phyloP scores from a whole-genome alignment of 2,888 invertebrate species.

The Anthrax anthrax region DNA sequence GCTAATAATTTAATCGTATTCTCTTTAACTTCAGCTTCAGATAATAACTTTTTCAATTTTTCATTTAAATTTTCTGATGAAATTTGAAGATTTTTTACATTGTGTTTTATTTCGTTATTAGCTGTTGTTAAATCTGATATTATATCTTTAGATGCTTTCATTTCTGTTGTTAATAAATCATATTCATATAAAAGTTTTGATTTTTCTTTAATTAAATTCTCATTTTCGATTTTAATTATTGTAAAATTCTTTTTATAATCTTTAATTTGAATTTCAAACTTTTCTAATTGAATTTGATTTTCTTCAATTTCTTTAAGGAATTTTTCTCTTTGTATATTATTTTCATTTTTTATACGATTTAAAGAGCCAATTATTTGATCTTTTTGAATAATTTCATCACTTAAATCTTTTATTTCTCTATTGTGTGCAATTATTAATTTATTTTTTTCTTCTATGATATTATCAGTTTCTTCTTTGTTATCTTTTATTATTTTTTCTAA shows the following conservation, averaged over 20 bases:
- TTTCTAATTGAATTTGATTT: neutral
- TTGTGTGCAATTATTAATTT: neutral
- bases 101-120: neutral
- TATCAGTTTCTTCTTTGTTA: neutral
- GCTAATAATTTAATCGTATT: neutral
- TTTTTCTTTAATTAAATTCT: neutral
- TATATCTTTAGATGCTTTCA: neutral
- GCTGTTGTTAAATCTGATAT: neutral
- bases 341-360: slow-evolving; percentile 6
- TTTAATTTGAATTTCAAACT: neutral
- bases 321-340: slow-evolving; percentile 11
- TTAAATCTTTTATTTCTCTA: neutral
- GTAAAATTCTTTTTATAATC: neutral
- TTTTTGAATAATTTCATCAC: neutral
- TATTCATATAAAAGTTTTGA: neutral
- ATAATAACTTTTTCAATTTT: neutral
- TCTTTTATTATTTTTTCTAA: neutral
- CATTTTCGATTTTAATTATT: neutral
- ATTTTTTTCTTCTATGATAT: neutral
- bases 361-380: neutral
- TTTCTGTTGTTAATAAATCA: neutral
- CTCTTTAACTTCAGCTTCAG: neutral
- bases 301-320: slow-evolving; percentile 10
- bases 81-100: neutral
- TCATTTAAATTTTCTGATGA: neutral